Evolutionary conservation across 1,140 invertebrate genomes (phyloP).

Genomic region (Drosophila lacteicornis): DNA sequence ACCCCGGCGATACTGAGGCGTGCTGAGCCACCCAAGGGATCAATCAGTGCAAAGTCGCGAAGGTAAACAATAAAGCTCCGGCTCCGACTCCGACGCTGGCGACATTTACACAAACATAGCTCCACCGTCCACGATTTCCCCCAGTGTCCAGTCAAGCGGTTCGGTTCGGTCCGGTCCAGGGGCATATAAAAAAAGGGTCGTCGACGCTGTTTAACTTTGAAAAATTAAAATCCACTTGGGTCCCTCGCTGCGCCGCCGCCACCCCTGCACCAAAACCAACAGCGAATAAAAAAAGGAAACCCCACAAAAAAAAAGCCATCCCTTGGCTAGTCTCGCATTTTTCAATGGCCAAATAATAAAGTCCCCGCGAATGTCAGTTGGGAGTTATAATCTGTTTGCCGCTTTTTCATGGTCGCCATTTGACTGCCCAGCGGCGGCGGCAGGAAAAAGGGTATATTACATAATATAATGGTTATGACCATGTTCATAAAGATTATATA

Average conservation of each 20-base stretch:
- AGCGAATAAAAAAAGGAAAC: constrained; percentile 10
- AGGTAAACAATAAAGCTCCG: constrained; percentile 74
- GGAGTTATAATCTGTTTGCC: constrained; percentile 83
- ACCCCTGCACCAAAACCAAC: not conserved
- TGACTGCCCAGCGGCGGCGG: constrained; percentile 35
- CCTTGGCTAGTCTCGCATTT: constrained; percentile 61
- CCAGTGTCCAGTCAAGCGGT: constrained; percentile 30
- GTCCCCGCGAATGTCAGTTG: constrained; percentile 76
- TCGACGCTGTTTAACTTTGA: constrained; percentile 72
- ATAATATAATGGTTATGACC: not conserved
- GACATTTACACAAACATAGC: constrained; percentile 67
- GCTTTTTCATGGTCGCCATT: constrained; percentile 79
- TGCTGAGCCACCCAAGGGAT: constrained; percentile 69
- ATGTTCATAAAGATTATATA: constrained; percentile 6
- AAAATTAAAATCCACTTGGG: constrained; percentile 84
- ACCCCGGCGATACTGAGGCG: constrained; percentile 19
- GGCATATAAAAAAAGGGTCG: constrained; percentile 64
- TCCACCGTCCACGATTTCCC: constrained; percentile 16
- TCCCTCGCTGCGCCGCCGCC: constrained; percentile 13
- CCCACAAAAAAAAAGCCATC: constrained; percentile 9
- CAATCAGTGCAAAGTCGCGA: constrained; percentile 74
- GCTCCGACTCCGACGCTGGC: constrained; percentile 10
- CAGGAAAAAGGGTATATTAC: constrained; percentile 31
- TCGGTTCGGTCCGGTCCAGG: not conserved
- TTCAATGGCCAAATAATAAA: constrained; percentile 83